Conservation (phyloP, 1,140 invertebrate species). For the Eupristina koningsbergeri region DNA sequence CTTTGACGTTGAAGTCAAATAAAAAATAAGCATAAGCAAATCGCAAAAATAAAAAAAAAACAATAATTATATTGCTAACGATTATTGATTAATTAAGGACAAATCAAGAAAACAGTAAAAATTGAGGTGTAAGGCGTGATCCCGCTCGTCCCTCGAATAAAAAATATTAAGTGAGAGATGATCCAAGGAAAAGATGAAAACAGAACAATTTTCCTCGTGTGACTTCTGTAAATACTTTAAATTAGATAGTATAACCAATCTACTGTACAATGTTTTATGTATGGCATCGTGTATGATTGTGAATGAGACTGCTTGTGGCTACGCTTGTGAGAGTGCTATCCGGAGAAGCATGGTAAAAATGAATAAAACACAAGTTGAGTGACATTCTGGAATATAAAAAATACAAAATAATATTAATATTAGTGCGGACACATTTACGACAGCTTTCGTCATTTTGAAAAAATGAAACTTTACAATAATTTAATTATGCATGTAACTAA, state of each 20-base stretch:
- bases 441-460: conserved; percentile 44
- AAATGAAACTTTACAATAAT: conserved; percentile 3
- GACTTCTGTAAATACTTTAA: conserved; percentile 69
- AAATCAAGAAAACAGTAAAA: conserved; percentile 24
- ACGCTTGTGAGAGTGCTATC: conserved; percentile 16
- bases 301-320: conserved; percentile 68
- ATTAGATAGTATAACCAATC: conserved; percentile 70
- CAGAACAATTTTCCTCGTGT: conserved; percentile 50
- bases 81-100: conserved; percentile 40
- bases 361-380: conserved; percentile 1
- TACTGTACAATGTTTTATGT: conserved; percentile 68
- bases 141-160: conserved; percentile 44
- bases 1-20: conserved; percentile 88
- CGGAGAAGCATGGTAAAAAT: conserved; percentile 23
- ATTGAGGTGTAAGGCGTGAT: conserved; percentile 27
- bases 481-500: neutral
- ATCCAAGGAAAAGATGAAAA: conserved; percentile 19
- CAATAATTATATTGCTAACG: conserved; percentile 30
- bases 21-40: conserved; percentile 42
- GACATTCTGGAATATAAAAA: neutral
- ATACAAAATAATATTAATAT: conserved; percentile 15
- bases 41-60: conserved; percentile 37
- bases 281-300: conserved; percentile 68
- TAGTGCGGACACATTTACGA: conserved; percentile 3
- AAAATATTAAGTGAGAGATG: neutral